Percentiles rank a stretch among this genome's conserved stretches.
Evolutionary conservation across 2,113 vertebrate genomes (phyloP).

Genomic region (Mormyrus iriodes): DNA sequence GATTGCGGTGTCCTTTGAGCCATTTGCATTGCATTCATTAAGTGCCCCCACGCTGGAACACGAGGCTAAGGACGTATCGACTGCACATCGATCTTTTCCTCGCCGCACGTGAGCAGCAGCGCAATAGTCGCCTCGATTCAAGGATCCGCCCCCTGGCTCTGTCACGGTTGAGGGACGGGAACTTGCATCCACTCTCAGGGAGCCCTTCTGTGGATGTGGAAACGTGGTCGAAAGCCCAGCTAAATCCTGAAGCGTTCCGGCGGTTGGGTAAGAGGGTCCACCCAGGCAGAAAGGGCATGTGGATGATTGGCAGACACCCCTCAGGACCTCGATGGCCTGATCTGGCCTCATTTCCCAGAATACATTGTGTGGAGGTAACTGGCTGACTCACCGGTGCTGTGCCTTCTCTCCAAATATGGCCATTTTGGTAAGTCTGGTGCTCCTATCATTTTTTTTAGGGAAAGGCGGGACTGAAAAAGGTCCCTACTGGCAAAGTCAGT

Average conservation of each 20-base stretch:
- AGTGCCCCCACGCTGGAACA: conserved; percentile 29
- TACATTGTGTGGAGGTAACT: not conserved
- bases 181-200: not conserved
- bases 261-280: not conserved
- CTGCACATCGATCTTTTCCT: conserved; percentile 19
- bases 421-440: not conserved
- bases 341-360: not conserved
- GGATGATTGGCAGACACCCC: not conserved
- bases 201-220: not conserved
- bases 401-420: not conserved
- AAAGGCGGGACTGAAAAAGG: not conserved
- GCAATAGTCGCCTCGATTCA: conserved; percentile 21
- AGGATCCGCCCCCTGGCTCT: not conserved
- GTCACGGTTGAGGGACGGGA: not conserved
- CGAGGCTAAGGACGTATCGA: conserved; percentile 11
- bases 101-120: not conserved
- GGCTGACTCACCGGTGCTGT: not conserved
- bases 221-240: not conserved
- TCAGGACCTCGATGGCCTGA: not conserved
- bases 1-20: conserved; percentile 60
- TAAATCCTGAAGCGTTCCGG: not conserved
- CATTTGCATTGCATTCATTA: conserved; percentile 65
- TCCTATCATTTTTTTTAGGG: not conserved
- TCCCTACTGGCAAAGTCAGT: not conserved
- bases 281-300: not conserved